A percentile compares a stretch with the other conserved stretches of the same genome.
Conservation (phyloP, 2,113 vertebrate genomes). For the Corvus cornix region DNA sequence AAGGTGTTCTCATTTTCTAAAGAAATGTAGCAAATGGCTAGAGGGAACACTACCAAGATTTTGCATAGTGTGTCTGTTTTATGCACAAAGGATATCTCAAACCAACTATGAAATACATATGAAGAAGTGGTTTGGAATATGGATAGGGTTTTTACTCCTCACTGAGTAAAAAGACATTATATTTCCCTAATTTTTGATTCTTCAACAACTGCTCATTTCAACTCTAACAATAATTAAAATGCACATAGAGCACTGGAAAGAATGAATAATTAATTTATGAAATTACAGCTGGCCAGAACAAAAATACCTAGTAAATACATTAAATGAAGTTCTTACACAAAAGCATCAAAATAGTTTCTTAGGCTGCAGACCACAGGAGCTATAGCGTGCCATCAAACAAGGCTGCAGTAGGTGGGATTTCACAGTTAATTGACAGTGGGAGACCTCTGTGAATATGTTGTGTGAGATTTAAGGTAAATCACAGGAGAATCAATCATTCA, state of each 20-base stretch:
- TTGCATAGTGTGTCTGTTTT: neutral
- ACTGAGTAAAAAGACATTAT: neutral
- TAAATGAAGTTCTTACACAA: neutral
- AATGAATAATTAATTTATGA: neutral
- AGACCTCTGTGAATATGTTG: neutral
- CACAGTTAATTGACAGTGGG: neutral
- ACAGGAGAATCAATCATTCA: neutral
- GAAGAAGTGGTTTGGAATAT: neutral
- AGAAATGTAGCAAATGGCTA: neutral
- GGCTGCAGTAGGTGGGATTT: neutral
- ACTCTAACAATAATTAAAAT: neutral
- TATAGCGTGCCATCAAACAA: neutral
- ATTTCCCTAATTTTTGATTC: neutral
- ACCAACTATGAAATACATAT: neutral
- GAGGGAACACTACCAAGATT: neutral
- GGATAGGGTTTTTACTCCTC: neutral
- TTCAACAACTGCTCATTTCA: neutral
- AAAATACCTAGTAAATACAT: neutral
- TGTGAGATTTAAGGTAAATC: neutral
- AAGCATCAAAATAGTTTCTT: neutral
- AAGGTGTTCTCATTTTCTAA: constrained; percentile 43
- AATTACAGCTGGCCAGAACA: neutral
- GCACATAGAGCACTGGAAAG: neutral
- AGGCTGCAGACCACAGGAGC: neutral
- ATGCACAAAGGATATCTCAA: neutral